Evolutionary conservation across 2,797 vertebrate species (phyloP).

Genomic region (Rachycentron canadum): DNA sequence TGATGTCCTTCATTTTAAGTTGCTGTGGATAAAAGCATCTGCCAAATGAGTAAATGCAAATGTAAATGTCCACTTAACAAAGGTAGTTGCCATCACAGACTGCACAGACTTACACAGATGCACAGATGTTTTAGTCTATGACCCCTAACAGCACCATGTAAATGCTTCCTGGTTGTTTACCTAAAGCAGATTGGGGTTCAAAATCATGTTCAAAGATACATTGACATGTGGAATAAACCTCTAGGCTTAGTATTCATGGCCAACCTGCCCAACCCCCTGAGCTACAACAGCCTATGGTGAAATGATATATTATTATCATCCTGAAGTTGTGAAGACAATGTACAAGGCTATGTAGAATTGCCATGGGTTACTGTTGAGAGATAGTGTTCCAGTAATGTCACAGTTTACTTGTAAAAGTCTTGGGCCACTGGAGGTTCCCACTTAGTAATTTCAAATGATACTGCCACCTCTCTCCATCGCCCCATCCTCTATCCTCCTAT

Average conservation of each 20-base stretch:
- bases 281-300: background rate
- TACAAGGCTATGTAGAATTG: background rate
- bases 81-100: background rate
- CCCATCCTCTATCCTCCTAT: background rate
- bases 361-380: background rate
- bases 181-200: slow-evolving; percentile 7
- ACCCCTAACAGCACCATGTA: background rate
- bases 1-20: too few relatives aligned
- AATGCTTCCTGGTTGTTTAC: background rate
- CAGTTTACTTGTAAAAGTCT: slow-evolving; percentile 13
- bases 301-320: background rate
- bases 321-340: background rate
- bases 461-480: slow-evolving; percentile 16
- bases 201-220: background rate
- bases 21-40: too few relatives aligned
- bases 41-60: too few relatives aligned
- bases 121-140: slow-evolving; percentile 22
- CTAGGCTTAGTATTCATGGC: background rate
- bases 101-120: background rate
- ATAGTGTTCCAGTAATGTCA: slow-evolving; percentile 1
- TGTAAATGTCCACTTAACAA: too few relatives aligned
- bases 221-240: background rate
- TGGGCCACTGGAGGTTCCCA: background rate
- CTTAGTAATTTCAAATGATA: background rate
- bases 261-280: background rate